Percentiles rank a stretch among this genome's conserved stretches.
Evolutionary conservation across 2,113 vertebrate genomes (phyloP).

Genomic region (Heteronetta atricapilla): DNA sequence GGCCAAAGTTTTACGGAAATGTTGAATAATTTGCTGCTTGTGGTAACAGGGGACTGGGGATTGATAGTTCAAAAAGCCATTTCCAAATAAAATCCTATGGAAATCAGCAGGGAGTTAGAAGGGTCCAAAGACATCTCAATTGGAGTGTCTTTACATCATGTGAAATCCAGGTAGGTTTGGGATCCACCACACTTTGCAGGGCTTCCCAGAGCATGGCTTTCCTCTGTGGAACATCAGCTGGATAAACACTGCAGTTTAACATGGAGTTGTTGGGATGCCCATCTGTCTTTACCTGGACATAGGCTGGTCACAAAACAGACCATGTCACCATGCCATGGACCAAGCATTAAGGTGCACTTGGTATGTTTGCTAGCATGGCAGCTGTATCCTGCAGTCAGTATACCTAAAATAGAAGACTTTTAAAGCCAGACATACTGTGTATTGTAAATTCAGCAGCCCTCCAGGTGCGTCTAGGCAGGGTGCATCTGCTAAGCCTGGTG

Average conservation of each 20-base stretch:
- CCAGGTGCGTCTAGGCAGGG: conserved; percentile 5
- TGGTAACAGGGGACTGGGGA: background rate
- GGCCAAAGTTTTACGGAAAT: background rate
- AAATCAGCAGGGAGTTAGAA: background rate
- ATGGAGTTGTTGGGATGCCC: background rate
- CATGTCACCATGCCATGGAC: background rate
- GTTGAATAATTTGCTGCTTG: background rate
- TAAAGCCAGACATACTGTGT: background rate
- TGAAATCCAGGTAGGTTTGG: background rate
- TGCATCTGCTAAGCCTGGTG: conserved; percentile 31
- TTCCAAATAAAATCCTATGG: background rate
- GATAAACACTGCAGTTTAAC: background rate
- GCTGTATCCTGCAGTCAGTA: background rate
- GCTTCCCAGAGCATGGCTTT: background rate
- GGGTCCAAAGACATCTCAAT: background rate
- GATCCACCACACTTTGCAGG: background rate
- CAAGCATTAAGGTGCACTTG: background rate
- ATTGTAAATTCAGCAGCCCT: conserved; percentile 35
- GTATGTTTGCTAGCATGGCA: background rate
- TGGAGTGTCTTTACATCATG: fast-evolving
- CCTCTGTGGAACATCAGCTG: background rate
- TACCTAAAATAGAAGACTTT: background rate
- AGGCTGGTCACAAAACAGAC: background rate
- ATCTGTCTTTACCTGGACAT: background rate
- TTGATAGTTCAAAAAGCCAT: background rate